These are phyloP conservation scores for Athalia rosae DNA, from an alignment of 2,888 invertebrate species.

Conservation along the genomic window DNA sequence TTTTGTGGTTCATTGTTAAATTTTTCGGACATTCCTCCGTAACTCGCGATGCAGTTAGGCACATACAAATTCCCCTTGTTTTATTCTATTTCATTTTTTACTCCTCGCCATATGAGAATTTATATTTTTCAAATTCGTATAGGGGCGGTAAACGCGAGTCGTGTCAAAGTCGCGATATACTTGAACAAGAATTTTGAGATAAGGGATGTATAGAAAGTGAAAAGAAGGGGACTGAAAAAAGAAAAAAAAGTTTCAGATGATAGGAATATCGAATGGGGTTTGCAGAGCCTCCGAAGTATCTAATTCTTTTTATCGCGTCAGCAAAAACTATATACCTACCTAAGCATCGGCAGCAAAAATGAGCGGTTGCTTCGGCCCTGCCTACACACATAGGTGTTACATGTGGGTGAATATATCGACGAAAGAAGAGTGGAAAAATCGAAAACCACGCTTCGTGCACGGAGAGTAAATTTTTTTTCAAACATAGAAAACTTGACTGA, in stretches of 20 bases:
- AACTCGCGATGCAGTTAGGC: too few relatives aligned
- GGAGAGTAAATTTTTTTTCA: conserved; percentile 14
- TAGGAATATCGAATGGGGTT: neutral
- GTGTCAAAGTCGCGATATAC: conserved; percentile 29
- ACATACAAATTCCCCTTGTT: too few relatives aligned
- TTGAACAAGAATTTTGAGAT: neutral
- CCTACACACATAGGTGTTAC: too few relatives aligned
- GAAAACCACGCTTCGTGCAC: neutral
- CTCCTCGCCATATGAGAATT: too few relatives aligned
- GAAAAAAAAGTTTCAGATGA: too few relatives aligned
- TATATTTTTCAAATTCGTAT: too few relatives aligned
- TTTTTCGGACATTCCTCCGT: too few relatives aligned
- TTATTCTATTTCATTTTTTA: too few relatives aligned
- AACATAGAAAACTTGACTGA: neutral
- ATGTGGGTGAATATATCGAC: too few relatives aligned
- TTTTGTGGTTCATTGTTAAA: neutral
- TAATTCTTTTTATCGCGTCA: conserved; percentile 6
- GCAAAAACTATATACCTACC: neutral
- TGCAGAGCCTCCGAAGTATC: neutral
- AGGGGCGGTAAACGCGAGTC: neutral
- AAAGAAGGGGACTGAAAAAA: neutral
- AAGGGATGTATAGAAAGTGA: neutral
- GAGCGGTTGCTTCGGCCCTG: neutral
- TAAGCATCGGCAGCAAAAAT: neutral
- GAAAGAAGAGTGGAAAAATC: too few relatives aligned